Conservation (phyloP, 2,888 invertebrate species). For the Teleogryllus oceanicus region DNA sequence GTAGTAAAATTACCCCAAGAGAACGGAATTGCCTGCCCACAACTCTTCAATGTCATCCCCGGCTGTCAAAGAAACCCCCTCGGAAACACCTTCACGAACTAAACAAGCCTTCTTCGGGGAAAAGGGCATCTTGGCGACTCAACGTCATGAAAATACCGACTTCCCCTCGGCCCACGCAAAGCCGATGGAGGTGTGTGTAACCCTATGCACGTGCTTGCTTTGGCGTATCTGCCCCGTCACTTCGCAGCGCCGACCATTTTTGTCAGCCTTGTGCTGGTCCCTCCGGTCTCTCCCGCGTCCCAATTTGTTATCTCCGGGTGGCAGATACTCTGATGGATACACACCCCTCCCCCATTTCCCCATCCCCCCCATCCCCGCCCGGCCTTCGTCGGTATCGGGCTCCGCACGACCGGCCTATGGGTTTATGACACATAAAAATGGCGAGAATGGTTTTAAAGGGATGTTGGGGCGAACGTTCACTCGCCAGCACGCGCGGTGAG, state of each 20-base stretch:
- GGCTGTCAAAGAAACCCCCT: too few species aligned
- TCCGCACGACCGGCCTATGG: neutral
- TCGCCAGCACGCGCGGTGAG: too few species aligned
- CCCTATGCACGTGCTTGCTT: neutral
- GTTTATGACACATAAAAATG: neutral
- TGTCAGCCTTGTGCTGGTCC: neutral
- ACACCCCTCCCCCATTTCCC: neutral
- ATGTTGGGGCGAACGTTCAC: neutral
- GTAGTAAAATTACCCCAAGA: too few species aligned
- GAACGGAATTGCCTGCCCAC: too few species aligned
- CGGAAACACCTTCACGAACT: too few species aligned
- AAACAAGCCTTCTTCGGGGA: too few species aligned
- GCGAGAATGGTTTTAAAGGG: neutral
- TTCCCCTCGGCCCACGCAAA: neutral
- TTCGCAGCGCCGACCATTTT: neutral
- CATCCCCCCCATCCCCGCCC: neutral
- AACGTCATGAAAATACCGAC: neutral
- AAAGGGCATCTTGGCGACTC: too few species aligned
- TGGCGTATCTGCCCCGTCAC: neutral
- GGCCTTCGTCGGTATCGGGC: neutral
- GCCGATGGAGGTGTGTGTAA: neutral
- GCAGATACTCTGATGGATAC: conserved; percentile 18
- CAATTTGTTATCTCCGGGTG: conserved; percentile 10
- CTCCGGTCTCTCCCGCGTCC: neutral
- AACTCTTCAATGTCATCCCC: too few species aligned